Evolutionary conservation across 2,113 vertebrate genomes (phyloP).

Genomic region (Gambusia affinis): DNA sequence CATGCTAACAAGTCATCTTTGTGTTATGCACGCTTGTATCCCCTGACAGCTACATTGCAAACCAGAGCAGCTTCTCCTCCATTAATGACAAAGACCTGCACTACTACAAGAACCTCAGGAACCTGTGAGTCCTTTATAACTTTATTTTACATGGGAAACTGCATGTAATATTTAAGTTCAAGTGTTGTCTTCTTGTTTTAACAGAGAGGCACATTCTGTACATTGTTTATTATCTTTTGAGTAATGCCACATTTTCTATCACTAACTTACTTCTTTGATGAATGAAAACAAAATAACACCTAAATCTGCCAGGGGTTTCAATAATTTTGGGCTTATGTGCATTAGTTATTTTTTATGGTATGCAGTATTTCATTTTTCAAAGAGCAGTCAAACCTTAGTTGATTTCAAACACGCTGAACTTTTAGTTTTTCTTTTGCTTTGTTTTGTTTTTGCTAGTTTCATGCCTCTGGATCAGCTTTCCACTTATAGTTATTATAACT

Average conservation of each 20-base stretch:
- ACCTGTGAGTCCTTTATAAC: conserved; percentile 87
- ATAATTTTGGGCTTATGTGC: no score
- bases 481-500: not conserved
- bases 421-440: not conserved
- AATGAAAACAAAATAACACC: no score
- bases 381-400: no score
- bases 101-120: conserved; percentile 91
- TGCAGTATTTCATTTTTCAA: not conserved
- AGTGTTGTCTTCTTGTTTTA: not conserved
- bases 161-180: not conserved
- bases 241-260: no score
- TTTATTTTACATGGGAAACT: not conserved
- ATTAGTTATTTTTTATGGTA: not conserved
- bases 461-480: not conserved
- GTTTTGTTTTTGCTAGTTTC: not conserved
- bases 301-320: no score
- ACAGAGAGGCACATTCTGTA: not conserved
- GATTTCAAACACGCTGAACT: not conserved
- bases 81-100: conserved; percentile 94
- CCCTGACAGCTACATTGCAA: conserved; percentile 91
- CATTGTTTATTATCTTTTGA: no score
- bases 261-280: no score
- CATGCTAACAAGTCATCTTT: conserved; percentile 49
- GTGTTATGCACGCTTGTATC: conserved; percentile 54
- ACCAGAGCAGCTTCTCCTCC: conserved; percentile 89